These are phyloP conservation scores for Willowsia nigromaculata DNA, from an alignment of 2,888 invertebrate genomes.

Conservation along the genomic window DNA sequence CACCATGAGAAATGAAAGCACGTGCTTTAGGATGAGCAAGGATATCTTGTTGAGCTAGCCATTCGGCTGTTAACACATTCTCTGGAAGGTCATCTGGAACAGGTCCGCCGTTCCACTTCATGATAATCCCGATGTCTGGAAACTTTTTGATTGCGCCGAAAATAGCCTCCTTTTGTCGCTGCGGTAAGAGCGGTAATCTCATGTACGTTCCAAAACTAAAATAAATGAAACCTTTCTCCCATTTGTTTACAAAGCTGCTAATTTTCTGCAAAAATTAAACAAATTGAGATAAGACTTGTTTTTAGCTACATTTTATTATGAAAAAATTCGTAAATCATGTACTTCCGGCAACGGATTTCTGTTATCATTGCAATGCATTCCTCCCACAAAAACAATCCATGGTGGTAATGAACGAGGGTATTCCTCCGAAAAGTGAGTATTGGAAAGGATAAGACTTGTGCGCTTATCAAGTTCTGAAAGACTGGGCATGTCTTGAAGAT, in stretches of 20 bases:
- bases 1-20: slow-evolving; percentile 75
- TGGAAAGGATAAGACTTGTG: slow-evolving; percentile 69
- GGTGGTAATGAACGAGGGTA: slow-evolving; percentile 75
- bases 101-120: slow-evolving; percentile 69
- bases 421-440: slow-evolving; percentile 76
- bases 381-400: slow-evolving; percentile 71
- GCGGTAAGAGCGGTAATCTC: slow-evolving; percentile 62
- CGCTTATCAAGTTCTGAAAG: slow-evolving; percentile 70
- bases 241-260: slow-evolving; percentile 68
- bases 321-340: not conserved
- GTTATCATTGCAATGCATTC: slow-evolving; percentile 72
- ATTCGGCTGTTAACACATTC: slow-evolving; percentile 54
- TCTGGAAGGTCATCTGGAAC: slow-evolving; percentile 45
- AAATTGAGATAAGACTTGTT: too few species aligned
- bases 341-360: slow-evolving; percentile 66
- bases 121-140: slow-evolving; percentile 52
- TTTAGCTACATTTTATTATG: not conserved
- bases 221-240: slow-evolving; percentile 74
- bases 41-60: slow-evolving; percentile 71
- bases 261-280: slow-evolving; percentile 73
- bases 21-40: slow-evolving; percentile 43
- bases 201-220: slow-evolving; percentile 77
- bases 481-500: slow-evolving; percentile 67
- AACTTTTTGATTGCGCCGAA: slow-evolving; percentile 66
- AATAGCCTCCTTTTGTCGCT: slow-evolving; percentile 53